Base-by-base conservation (phyloP, 2,888 invertebrate genomes). In the Rhamnusium bicolor region DNA sequence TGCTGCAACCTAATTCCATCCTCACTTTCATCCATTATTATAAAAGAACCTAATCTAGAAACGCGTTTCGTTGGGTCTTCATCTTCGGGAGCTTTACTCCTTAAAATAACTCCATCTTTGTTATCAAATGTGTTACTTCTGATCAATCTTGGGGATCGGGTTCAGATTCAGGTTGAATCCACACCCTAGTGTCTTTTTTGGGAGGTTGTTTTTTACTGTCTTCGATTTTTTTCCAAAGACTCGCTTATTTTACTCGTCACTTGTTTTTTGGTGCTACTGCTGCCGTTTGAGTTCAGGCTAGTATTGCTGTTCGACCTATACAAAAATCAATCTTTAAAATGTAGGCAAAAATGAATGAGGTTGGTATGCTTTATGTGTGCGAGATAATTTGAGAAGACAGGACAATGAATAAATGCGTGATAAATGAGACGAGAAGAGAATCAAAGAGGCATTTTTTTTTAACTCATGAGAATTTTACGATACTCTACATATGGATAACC, bases 241-340 rank as follows among this genome's bases (percentile, higher is more conserved):
- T 93, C 0, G 95, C 94, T n/a, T 67, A 96, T 94, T 86, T 94
- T 94, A 85, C 95, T 95, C 10, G 94, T 93, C 0, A 93, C 92
- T 77, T 93, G 93, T 86, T 93, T 92, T 29, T 85, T 85, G 21
- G 87, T 77, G 69, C 83, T 84, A 3, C 86, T 84, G 58, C 85
- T 84, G 32, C 89, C 87, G 78, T 89, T 90, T 0, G 91, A 89
- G 21, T 76, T 78, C 32, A 78, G 63, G 58, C 91, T 90, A 0
- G 92, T 91, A 84, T 92, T 93, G 71, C 93, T 92, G 81, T 90
- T 91, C 0, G 92, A 92, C 71, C 85, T 79, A 32, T 14, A 51
- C n/a, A 51, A 19, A 51, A 14, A 16, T 5, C n/a, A 56, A 10
- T 54, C 66, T 58, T 12, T n/a, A n/a, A n/a, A n/a, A n/a, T n/a